Conservation (phyloP, 2,797 vertebrate genomes). For the Acanthornis magna region DNA sequence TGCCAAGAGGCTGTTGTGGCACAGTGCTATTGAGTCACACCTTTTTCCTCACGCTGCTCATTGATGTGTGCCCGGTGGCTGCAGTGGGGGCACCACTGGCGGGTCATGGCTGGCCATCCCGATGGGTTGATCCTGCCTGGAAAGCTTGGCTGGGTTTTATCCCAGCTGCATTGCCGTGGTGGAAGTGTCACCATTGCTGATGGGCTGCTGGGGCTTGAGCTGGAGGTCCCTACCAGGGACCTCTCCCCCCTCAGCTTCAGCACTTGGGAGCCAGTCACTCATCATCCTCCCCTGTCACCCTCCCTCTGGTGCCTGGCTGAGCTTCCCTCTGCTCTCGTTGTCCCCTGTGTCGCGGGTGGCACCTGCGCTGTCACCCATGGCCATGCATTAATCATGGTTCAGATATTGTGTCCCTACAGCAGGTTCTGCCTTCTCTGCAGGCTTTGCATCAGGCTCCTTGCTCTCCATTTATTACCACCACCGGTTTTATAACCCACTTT, state of each 20-base stretch:
- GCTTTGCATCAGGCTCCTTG: conserved; percentile 14
- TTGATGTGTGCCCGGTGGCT: neutral
- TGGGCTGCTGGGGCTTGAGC: neutral
- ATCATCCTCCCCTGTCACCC: neutral
- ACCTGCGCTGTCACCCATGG: fast-evolving
- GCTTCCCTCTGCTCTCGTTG: neutral
- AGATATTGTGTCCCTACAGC: neutral
- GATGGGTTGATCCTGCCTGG: fast-evolving
- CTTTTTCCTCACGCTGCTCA: fast-evolving
- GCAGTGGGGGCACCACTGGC: neutral
- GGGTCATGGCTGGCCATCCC: neutral
- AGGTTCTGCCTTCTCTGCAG: neutral
- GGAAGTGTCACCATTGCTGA: neutral
- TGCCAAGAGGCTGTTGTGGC: neutral
- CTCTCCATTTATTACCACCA: conserved; percentile 44
- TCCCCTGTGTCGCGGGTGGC: fast-evolving
- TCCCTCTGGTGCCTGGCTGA: neutral
- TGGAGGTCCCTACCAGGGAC: fast-evolving
- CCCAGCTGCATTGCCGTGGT: fast-evolving
- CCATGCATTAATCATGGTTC: neutral
- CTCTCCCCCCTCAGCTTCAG: neutral
- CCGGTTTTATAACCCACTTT: conserved; percentile 62
- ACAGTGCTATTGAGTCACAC: neutral
- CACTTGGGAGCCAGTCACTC: neutral
- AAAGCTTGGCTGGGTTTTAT: neutral